Base-by-base conservation (phyloP, 2,888 invertebrate species). In the Sthenelais limicola region DNA sequence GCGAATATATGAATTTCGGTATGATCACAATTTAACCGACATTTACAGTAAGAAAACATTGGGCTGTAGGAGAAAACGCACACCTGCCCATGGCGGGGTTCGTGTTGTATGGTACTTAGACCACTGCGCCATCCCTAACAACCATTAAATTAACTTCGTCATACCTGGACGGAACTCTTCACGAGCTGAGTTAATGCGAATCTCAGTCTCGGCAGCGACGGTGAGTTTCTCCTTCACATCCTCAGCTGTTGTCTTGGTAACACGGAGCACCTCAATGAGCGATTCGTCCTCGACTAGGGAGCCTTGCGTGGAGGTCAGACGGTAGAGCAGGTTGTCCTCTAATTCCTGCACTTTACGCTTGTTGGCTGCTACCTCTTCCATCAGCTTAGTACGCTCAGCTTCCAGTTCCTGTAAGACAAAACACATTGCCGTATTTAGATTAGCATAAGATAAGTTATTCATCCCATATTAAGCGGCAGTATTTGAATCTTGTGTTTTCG, bases 271-370 rank as follows among this genome's bases (percentile, higher is more conserved):
- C 76, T 86, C 93, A 81, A 98, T 97, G 18, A 98, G 89, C 21
- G 96, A 96, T 88, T 98, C 97, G 81, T 98, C 97, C 81, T 98
- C 98, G 0, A 98, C 97, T 73, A 98, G 89, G 0, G 96, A 96
- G 0, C 97, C 97, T 88, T 94, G 92, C 0, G 96, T 95, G 1
- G 97, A 96, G 66, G 96, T 97, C 69, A 98, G 89, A n/a, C 97
- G 92, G 82, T 93, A 93, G 18, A 98, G 89, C 67, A 98, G 89
- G 86, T 97, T 97, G 72, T 94, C 95, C 88, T 98, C 98, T 18
- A 98, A 89, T 84, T 96, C 95, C 87, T 98, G 96, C 95, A 97
- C 97, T 80, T 94, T 94, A 75, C 95, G 91, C 87, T 97, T 97
- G 89, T 98, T 98, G 84, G 94, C 94, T 92, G 97, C 95, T 0